These are phyloP conservation scores for Eupelmus urozonus DNA, from an alignment of 2,888 invertebrate genomes.

Conservation along the genomic window DNA sequence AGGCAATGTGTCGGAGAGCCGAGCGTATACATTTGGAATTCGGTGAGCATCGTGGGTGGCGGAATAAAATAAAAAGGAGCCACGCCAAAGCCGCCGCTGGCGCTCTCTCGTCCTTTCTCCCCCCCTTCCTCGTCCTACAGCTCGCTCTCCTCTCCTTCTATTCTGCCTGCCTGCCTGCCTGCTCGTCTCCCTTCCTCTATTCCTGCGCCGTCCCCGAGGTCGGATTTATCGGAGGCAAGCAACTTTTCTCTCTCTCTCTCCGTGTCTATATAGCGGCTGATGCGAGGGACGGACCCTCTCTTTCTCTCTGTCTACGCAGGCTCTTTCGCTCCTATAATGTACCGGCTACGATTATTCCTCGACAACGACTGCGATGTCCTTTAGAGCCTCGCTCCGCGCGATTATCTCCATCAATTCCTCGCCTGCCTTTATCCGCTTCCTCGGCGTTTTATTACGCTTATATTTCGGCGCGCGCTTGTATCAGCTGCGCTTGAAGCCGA, in stretches of 20 bases:
- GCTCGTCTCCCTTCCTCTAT: constrained; percentile 27
- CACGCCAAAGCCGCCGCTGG: not conserved
- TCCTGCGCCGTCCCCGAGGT: constrained; percentile 1
- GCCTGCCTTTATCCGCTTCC: not conserved
- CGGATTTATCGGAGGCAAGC: constrained; percentile 48
- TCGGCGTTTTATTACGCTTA: constrained; percentile 2
- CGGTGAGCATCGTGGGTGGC: constrained; percentile 69
- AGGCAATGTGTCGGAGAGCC: no score
- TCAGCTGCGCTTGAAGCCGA: constrained; percentile 16
- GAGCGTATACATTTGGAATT: constrained; percentile 64
- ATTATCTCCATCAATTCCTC: constrained; percentile 22
- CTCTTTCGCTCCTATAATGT: not conserved
- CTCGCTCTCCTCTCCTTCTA: not conserved
- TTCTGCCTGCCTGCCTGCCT: constrained; percentile 16
- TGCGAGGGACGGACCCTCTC: constrained; percentile 54
- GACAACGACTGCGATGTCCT: not conserved
- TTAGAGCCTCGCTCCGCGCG: not conserved
- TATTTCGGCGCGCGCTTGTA: not conserved
- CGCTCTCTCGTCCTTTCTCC: not conserved
- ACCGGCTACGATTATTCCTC: constrained; percentile 18
- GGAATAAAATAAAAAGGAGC: constrained; percentile 66
- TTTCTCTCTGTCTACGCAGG: not conserved
- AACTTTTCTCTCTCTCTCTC: constrained; percentile 40
- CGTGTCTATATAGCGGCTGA: no score
- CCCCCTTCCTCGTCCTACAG: constrained; percentile 11